A percentile compares a stretch with the other conserved stretches of the same genome.
phyloP scores from a whole-genome alignment of 2,113 vertebrate genomes.

The Eulemur rufifrons region DNA sequence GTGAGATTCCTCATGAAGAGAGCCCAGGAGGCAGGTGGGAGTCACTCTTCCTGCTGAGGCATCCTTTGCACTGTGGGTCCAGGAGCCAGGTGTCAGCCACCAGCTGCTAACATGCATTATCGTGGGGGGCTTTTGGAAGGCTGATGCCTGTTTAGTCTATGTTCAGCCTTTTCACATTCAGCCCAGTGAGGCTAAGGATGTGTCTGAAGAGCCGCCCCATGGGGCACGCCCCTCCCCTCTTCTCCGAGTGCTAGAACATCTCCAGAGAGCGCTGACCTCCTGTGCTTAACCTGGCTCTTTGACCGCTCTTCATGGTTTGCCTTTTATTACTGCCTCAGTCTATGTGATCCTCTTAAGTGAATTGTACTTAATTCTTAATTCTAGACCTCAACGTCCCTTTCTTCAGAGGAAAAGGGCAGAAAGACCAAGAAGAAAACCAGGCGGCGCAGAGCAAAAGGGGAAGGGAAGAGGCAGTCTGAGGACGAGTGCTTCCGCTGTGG shows the following conservation, averaged over 20 bases:
- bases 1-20: not conserved
- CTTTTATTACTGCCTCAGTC: not conserved
- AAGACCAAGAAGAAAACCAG: slow-evolving; percentile 89
- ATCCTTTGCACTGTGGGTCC: accelerated
- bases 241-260: not conserved
- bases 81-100: not conserved
- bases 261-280: not conserved
- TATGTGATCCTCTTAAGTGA: not conserved
- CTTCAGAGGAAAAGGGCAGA: slow-evolving; percentile 94
- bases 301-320: not conserved
- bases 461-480: slow-evolving; percentile 92
- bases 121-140: not conserved
- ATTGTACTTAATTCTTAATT: not conserved
- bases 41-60: not conserved
- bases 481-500: slow-evolving; percentile 98
- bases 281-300: not conserved
- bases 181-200: not conserved
- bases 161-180: not conserved
- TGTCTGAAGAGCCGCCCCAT: not conserved
- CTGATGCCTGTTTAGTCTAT: too few species aligned
- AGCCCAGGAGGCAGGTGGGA: not conserved
- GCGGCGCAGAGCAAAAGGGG: slow-evolving; percentile 83
- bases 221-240: not conserved
- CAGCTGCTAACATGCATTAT: not conserved
- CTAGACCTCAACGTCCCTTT: slow-evolving; percentile 86